phyloP scores from a whole-genome alignment of 2,888 invertebrate genomes.

The Agrotis segetum region DNA sequence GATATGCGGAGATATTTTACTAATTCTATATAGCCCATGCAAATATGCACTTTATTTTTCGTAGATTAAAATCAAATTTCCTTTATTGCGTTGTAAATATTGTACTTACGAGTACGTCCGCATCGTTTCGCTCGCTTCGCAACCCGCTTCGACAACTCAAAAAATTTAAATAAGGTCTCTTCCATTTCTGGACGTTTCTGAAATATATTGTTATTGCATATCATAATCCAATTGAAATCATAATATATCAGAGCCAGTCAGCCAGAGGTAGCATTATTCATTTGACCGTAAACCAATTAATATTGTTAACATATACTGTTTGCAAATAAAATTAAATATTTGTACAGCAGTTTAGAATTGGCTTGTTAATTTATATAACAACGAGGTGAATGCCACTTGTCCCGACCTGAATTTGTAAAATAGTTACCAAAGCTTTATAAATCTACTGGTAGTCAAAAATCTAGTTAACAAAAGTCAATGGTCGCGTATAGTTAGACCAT shows the following conservation, averaged over 20 bases:
- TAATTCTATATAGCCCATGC: neutral
- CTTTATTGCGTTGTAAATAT: slow-evolving; percentile 28
- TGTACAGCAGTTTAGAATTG: neutral
- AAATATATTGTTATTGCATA: neutral
- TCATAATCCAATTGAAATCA: neutral
- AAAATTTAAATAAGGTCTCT: slow-evolving; percentile 10
- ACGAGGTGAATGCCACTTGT: neutral
- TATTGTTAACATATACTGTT: neutral
- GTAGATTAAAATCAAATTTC: slow-evolving; percentile 26
- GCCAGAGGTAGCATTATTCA: neutral
- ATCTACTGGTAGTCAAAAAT: neutral
- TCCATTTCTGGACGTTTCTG: neutral
- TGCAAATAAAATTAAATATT: neutral
- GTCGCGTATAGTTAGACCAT: too few species aligned
- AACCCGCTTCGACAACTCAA: slow-evolving; percentile 6
- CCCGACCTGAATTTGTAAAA: neutral
- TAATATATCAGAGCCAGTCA: too few species aligned
- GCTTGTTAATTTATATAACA: neutral
- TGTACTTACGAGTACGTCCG: slow-evolving; percentile 2
- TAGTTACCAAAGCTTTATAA: neutral
- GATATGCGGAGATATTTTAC: neutral
- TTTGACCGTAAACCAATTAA: neutral
- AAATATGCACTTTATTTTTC: slow-evolving; percentile 14
- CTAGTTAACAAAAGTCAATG: too few species aligned
- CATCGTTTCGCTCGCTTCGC: neutral